phyloP scores from a whole-genome alignment of 2,797 vertebrate species.

The Botia kubotai region DNA sequence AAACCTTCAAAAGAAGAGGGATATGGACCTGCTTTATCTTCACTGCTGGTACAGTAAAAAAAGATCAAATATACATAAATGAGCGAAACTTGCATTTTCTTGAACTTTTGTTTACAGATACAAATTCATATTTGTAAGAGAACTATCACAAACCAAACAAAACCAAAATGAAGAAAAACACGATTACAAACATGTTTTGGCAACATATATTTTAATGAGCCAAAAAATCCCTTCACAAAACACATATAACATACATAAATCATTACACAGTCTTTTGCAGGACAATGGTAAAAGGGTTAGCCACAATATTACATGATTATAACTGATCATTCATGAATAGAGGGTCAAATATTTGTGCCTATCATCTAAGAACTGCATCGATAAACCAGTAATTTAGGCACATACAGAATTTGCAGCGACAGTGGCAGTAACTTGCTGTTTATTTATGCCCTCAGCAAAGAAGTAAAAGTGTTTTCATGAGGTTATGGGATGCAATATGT shows the following conservation, averaged over 20 bases:
- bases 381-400: background rate
- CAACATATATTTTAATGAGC: slow-evolving; percentile 31
- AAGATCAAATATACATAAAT: too few relatives aligned
- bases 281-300: slow-evolving; percentile 12
- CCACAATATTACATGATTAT: slow-evolving; percentile 3
- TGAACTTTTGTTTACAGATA: background rate
- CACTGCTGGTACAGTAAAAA: too few relatives aligned
- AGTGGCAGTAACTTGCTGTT: slow-evolving; percentile 24
- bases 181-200: slow-evolving; percentile 6
- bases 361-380: background rate
- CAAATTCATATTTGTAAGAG: background rate
- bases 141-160: background rate
- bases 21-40: too few relatives aligned
- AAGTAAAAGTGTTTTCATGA: background rate
- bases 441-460: background rate
- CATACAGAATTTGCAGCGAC: background rate
- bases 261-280: background rate
- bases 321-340: background rate
- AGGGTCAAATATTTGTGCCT: background rate
- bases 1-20: too few relatives aligned
- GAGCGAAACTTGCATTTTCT: background rate
- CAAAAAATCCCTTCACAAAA: background rate
- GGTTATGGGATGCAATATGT: slow-evolving; percentile 1
- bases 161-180: background rate
- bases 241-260: slow-evolving; percentile 7